Evolutionary conservation across 2,888 invertebrate genomes (phyloP).

Genomic region (Stenodera caucasica): DNA sequence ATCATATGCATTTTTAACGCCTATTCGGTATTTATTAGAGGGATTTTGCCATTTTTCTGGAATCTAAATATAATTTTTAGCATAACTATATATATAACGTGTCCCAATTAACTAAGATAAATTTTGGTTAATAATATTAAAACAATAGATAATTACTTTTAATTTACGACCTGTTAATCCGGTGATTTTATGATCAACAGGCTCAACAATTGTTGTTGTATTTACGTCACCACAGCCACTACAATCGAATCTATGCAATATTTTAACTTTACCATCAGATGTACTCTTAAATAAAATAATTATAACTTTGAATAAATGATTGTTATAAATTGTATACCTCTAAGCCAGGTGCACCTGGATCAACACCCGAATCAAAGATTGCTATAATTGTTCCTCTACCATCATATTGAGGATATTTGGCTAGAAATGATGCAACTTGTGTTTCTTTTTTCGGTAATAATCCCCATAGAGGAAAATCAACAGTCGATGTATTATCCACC

Average conservation of each 20-base stretch:
- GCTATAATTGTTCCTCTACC: constrained; percentile 91
- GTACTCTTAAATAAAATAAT: constrained; percentile 67
- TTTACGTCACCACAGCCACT: constrained; percentile 97
- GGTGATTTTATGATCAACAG: constrained; percentile 72
- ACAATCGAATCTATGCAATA: constrained; percentile 93
- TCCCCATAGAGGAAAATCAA: constrained; percentile 77
- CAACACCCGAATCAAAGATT: constrained; percentile 96
- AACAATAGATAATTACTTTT: constrained; percentile 65
- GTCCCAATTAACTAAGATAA: background rate
- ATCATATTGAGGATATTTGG: constrained; percentile 88
- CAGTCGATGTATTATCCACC: background rate
- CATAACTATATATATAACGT: background rate
- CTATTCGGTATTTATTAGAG: constrained; percentile 81
- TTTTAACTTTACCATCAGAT: constrained; percentile 85
- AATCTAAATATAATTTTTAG: constrained; percentile 61
- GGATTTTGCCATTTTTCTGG: constrained; percentile 84
- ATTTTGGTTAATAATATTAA: background rate
- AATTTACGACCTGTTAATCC: constrained; percentile 87
- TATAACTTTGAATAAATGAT: background rate
- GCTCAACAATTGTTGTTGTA: constrained; percentile 74
- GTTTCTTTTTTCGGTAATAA: constrained; percentile 95
- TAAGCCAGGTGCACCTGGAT: constrained; percentile 93
- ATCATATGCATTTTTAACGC: constrained; percentile 82
- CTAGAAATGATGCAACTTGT: constrained; percentile 81
- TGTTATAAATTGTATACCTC: constrained; percentile 64